Conservation (phyloP, 2,888 invertebrate genomes). For the Tipula confusa region DNA sequence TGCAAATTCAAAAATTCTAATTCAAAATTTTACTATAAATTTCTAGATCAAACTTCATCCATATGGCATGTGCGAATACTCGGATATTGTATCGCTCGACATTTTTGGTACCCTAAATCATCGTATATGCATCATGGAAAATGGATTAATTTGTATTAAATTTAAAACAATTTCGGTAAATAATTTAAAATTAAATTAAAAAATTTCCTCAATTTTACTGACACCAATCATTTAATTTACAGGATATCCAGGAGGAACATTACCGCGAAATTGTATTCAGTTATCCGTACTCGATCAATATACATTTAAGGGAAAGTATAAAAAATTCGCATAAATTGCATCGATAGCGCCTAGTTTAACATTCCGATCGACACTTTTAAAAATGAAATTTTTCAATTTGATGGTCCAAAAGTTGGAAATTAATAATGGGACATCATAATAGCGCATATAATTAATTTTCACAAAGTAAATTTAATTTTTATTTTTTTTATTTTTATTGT, state of each 20-base stretch:
- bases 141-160: not conserved
- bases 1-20: too few relatives aligned
- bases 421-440: not conserved
- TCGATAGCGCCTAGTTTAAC: slow-evolving; percentile 13
- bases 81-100: slow-evolving; percentile 21
- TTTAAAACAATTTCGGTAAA: not conserved
- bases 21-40: too few relatives aligned
- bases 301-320: not conserved
- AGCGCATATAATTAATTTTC: not conserved
- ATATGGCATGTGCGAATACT: not conserved
- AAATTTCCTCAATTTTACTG: not conserved
- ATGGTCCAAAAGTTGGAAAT: not conserved
- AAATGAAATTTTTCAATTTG: not conserved
- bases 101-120: not conserved
- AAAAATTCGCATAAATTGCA: not conserved
- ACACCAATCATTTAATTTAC: not conserved
- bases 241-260: not conserved
- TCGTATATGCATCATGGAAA: slow-evolving; percentile 13
- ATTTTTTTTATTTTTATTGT: not conserved
- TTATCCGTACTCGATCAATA: not conserved
- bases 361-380: not conserved
- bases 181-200: not conserved
- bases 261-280: not conserved
- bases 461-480: not conserved
- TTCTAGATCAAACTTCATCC: not conserved